A percentile compares a stretch with the other conserved stretches of the same genome.
Evolutionary conservation across 2,797 vertebrate genomes (phyloP).

Genomic region (Coendou prehensilis): DNA sequence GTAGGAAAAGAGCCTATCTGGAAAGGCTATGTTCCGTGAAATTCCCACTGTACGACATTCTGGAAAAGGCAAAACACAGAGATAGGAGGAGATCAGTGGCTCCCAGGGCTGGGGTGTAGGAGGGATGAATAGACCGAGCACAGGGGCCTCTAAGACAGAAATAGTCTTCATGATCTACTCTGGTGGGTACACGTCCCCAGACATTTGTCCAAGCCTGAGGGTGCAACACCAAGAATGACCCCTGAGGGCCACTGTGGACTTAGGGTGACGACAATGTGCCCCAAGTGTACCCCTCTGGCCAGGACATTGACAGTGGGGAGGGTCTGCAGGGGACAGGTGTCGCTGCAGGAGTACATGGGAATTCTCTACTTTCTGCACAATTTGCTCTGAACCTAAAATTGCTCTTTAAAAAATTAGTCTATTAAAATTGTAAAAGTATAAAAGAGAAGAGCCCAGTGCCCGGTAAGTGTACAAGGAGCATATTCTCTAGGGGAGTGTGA

Average conservation of each 20-base stretch:
- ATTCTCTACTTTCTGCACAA: neutral
- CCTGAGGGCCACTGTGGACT: accelerated
- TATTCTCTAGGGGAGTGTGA: neutral
- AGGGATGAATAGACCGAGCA: neutral
- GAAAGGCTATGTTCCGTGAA: neutral
- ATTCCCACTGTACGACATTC: neutral
- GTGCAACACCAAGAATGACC: neutral
- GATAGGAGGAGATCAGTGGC: too few relatives aligned
- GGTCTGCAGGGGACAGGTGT: too few relatives aligned
- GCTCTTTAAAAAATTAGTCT: neutral
- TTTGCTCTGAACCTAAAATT: neutral
- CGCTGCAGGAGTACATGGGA: too few relatives aligned
- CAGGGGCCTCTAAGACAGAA: neutral
- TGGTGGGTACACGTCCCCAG: accelerated
- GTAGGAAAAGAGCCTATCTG: neutral
- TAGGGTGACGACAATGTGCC: too few relatives aligned
- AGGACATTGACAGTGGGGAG: neutral
- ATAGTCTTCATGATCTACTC: neutral
- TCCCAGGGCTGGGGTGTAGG: too few relatives aligned
- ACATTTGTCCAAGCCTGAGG: neutral
- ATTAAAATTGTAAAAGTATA: neutral
- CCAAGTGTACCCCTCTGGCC: neutral
- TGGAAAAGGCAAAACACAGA: neutral
- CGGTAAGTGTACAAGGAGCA: accelerated
- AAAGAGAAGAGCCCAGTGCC: too few relatives aligned